These are phyloP conservation scores for Anisognathus igniventris DNA, from an alignment of 2,797 vertebrate species.

Conservation along the genomic window DNA sequence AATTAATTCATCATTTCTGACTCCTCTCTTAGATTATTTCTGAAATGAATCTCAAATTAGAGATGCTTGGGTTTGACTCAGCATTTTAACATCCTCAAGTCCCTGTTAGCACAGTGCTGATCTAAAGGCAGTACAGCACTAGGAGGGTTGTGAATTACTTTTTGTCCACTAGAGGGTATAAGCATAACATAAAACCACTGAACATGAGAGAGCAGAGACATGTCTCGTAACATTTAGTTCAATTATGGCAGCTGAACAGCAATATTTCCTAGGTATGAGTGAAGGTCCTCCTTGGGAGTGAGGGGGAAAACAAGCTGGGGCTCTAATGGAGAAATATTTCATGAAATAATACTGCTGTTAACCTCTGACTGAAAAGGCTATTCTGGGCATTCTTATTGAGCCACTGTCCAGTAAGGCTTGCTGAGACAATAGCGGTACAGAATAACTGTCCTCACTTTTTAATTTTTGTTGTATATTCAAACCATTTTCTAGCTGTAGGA, in stretches of 20 bases:
- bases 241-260: neutral
- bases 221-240: neutral
- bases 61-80: neutral
- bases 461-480: neutral
- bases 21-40: neutral
- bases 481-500: neutral
- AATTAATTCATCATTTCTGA: neutral
- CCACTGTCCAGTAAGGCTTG: neutral
- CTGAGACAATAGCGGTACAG: neutral
- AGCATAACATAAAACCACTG: neutral
- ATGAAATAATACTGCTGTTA: neutral
- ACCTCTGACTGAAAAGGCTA: neutral
- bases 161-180: slow-evolving; percentile 46
- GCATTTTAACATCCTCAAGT: neutral
- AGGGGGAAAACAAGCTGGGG: neutral
- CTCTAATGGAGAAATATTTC: neutral
- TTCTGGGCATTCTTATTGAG: neutral
- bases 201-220: neutral
- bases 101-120: neutral
- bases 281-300: neutral
- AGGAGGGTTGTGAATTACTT: neutral
- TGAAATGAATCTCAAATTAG: neutral
- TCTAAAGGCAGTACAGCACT: neutral
- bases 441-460: neutral
- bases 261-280: neutral